Percentiles rank a stretch among this genome's conserved stretches.
Conservation (phyloP, 2,113 vertebrate species). For the Noctilio leporinus region DNA sequence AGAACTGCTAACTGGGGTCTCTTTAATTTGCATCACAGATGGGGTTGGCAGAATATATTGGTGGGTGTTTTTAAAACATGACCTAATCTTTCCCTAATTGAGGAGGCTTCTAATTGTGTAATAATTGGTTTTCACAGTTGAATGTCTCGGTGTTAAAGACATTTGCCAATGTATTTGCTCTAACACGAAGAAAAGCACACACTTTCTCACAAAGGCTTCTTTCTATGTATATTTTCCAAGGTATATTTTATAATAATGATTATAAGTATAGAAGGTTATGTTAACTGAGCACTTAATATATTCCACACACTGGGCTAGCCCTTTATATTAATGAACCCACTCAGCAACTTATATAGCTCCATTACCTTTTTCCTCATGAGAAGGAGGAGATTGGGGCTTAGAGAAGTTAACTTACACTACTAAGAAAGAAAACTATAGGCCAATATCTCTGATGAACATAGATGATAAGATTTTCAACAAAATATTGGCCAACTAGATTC, state of each 20-base stretch:
- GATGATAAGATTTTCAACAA: too few relatives aligned
- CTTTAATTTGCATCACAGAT: constrained; percentile 65
- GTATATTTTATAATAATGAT: background rate
- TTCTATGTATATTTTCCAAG: background rate
- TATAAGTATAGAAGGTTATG: background rate
- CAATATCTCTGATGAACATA: too few relatives aligned
- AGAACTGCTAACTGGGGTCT: constrained; percentile 61
- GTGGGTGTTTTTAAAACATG: constrained; percentile 64
- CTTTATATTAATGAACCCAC: background rate
- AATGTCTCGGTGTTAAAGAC: constrained; percentile 46
- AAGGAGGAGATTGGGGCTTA: background rate
- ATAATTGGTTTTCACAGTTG: constrained; percentile 68
- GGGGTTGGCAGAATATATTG: constrained; percentile 65
- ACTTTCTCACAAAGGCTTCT: constrained; percentile 15
- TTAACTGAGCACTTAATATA: background rate
- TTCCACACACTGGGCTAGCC: background rate
- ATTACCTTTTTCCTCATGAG: background rate
- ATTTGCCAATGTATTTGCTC: constrained; percentile 48
- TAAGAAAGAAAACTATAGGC: too few relatives aligned
- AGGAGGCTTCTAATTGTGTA: constrained; percentile 58
- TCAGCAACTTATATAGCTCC: background rate
- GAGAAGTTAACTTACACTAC: background rate
- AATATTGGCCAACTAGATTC: too few relatives aligned
- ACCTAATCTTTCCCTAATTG: constrained; percentile 60
- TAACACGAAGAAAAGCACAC: background rate